Base-by-base conservation (phyloP, 35 echinoderm and acorn worm genomes). In the Ophioderma brevispina region DNA sequence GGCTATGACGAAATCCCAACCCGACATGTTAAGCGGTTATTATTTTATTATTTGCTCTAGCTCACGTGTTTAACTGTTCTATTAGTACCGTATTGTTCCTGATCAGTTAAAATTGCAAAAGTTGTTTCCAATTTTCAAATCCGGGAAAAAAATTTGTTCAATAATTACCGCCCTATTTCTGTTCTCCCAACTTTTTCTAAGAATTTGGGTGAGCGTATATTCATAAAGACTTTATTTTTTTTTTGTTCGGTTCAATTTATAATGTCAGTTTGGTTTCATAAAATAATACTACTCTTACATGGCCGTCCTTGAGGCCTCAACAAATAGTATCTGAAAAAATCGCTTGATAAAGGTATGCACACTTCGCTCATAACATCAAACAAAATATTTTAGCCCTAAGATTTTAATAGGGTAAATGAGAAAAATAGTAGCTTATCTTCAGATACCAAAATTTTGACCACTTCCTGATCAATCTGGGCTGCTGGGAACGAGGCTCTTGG, bases 21-120 rank as follows among this genome's bases (percentile, higher is more conserved):
- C 82, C 34, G 33, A 76, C 32, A 38, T 88, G 19, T 13, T 91
- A 88, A 76, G 15, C 79, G 37, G 84, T 81, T 35, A 64, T 79
- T 63, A 30, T 32, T 78, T 79, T 14, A 55, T 95, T 21, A 0
- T 0, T 10, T 32, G 84, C 94, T 21, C 42, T 91, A 33, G 77
- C 84, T 70, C 75, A 95, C 36, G 81, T 91, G 19, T 84, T 91
- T 77, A 95, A 91, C 79, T 56, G 64, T 1, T 91, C 84, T 38
- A 76, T 94, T 23, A 55, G 35, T 31, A 46, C 49, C 75, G 77
- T 76, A 33, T 81, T 83, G 43, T 94, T 81, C 93, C 93, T 35
- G 31, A 59, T 38, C 41, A 81, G 1, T 23, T 94, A 0, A 94
- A 43, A 36, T 91, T 31, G 93, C 84, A 0, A 90, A 78, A 84